A percentile compares a stretch with the other conserved stretches of the same genome.
Conservation (phyloP, 1,140 invertebrate species). For the Nautilus pompilius region DNA sequence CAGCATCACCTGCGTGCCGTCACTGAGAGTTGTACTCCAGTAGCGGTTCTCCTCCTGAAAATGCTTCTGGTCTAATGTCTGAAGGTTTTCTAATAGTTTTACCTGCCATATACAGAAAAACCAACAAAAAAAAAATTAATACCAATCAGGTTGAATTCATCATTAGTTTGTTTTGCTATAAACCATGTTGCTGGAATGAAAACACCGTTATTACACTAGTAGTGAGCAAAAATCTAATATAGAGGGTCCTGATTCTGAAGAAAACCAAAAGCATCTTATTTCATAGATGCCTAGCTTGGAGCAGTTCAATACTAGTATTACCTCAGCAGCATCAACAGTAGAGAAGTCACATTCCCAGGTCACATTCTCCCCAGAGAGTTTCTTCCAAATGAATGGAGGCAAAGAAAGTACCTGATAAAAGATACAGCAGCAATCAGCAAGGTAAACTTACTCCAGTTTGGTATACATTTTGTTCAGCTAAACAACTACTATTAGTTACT, state of each 20-base stretch:
- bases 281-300: neutral
- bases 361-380: conserved; percentile 45
- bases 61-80: conserved; percentile 39
- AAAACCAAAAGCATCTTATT: too few relatives aligned
- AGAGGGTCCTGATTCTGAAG: too few relatives aligned
- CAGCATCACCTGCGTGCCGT: conserved; percentile 39
- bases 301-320: conserved; percentile 14
- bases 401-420: conserved; percentile 48
- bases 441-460: too few relatives aligned
- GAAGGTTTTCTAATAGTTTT: conserved; percentile 43
- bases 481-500: too few relatives aligned
- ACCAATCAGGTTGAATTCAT: too few relatives aligned
- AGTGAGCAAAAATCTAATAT: too few relatives aligned
- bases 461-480: too few relatives aligned
- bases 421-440: too few relatives aligned
- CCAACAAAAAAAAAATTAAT: too few relatives aligned
- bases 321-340: conserved; percentile 51
- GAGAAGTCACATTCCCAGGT: conserved; percentile 47
- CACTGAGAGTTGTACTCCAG: conserved; percentile 49
- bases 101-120: conserved; percentile 39
- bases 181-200: too few relatives aligned
- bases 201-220: too few relatives aligned
- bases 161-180: too few relatives aligned
- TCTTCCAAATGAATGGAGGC: conserved; percentile 53
- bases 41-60: conserved; percentile 34